Evolutionary conservation across 92 coral and sea anemone genomes (phyloP), one percentile per base, ranked within the genome.

Genomic region (Scolanthus callimorphus): DNA sequence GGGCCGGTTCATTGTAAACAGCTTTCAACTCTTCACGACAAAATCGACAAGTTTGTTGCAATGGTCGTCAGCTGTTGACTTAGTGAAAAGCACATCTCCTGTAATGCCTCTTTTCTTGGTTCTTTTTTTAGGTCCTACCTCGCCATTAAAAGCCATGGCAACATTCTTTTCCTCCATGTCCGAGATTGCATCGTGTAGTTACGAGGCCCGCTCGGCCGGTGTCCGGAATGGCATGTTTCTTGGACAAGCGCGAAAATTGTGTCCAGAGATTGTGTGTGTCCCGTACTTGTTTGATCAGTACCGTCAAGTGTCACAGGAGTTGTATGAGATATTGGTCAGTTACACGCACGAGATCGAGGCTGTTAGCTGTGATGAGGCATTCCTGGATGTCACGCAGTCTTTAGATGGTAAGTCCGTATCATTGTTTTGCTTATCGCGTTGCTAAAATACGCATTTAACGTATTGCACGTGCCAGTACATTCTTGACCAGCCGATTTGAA

Each of bases 291-390:
- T 92, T 73, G 76, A 92, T 13, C 59, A 92, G 21, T 92, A 92
- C 51, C 82, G 94, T 2, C 55, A 76, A 31, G 98, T 92, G 17
- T 92, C 98, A 0, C 96, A 85, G 57, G 72, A 65, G 55, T 80
- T 92, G n/a, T 92, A 89, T 30, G 90, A 88, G 59, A 92, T 81
- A 43, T 74, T 92, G 53, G 96, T 90, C 29, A 65, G 83, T 22
- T 71, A 89, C 59, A 80, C 90, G 31, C 98, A 88, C 44, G 95
- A 84, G 26, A 84, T 92, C 49, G 97, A 92, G 71, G 98, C 98
- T 57, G 98, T 92, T 15, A 92, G 98, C 45, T 92, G 98, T 59
- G 98, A 92, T 59, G 98, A 92, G 78, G 98, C 98, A 15, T 92
- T 78, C 24, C 54, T 92, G 55, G 98, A 92, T 41, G 90, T 89